A percentile compares a stretch with the other conserved stretches of the same genome.
Conservation (phyloP, 2,113 vertebrate genomes). For the Edolisoma coerulescens region DNA sequence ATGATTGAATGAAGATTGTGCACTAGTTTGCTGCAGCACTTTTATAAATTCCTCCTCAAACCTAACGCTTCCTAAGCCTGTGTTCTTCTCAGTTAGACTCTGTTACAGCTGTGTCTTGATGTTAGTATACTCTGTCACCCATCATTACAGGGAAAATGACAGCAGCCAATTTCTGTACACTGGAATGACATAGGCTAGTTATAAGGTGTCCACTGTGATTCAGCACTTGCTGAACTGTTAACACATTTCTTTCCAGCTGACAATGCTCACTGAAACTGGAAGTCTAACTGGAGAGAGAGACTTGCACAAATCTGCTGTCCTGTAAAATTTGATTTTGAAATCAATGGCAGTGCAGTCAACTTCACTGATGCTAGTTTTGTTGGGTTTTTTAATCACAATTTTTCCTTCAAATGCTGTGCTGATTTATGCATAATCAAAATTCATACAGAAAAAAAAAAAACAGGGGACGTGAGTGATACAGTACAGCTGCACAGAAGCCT, state of each 20-base stretch:
- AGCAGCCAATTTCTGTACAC: not conserved
- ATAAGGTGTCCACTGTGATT: not conserved
- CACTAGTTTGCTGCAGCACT: not conserved
- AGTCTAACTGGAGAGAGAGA: not conserved
- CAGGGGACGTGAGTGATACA: not conserved
- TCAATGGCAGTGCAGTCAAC: not conserved
- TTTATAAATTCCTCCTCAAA: not conserved
- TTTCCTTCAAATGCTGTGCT: not conserved
- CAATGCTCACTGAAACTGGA: not conserved
- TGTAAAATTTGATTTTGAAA: constrained; percentile 26
- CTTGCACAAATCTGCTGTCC: not conserved
- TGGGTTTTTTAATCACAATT: not conserved
- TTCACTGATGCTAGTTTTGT: not conserved
- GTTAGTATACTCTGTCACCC: not conserved
- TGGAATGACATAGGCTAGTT: not conserved
- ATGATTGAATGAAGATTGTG: not conserved
- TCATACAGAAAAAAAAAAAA: not conserved
- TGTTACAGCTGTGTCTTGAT: not conserved
- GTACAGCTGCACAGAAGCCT: not conserved
- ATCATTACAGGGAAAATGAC: not conserved
- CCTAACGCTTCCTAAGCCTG: not conserved
- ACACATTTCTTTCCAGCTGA: not conserved
- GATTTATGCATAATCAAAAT: not conserved
- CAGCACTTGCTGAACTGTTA: constrained; percentile 14
- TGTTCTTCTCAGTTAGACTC: not conserved